Evolutionary conservation across 2,113 vertebrate species (phyloP).

Genomic region (Tyto alba): DNA sequence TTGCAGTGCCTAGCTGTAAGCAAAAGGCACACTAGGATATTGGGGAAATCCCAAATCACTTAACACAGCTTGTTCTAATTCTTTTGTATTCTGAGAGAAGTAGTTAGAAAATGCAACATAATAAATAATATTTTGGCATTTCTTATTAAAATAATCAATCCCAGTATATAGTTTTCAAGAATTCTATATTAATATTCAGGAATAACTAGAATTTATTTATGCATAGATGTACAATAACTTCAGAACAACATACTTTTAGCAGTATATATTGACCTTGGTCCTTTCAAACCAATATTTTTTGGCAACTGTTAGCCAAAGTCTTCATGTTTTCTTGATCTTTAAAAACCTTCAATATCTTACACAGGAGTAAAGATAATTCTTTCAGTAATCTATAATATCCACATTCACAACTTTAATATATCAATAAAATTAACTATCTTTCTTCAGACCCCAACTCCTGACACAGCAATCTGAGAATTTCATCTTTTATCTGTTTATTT

Average conservation of each 20-base stretch:
- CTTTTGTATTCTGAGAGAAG: background rate
- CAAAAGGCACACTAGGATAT: background rate
- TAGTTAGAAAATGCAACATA: background rate
- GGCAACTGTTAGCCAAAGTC: background rate
- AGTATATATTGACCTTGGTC: background rate
- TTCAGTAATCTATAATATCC: background rate
- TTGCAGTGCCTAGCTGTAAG: background rate
- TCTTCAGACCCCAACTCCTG: background rate
- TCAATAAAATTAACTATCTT: background rate
- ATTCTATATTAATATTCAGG: background rate
- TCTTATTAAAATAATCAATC: background rate
- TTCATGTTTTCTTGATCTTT: background rate
- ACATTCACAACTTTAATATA: background rate
- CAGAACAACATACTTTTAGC: background rate
- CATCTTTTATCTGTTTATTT: background rate
- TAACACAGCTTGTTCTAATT: background rate
- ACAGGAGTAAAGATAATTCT: background rate
- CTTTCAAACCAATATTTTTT: background rate
- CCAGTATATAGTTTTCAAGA: background rate
- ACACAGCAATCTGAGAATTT: background rate
- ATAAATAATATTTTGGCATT: background rate
- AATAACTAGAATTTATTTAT: background rate
- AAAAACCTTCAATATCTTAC: background rate
- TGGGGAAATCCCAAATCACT: background rate
- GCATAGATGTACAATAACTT: background rate